Conservation (phyloP, 2,797 vertebrate species). For the Acanthurus leucopareius region DNA sequence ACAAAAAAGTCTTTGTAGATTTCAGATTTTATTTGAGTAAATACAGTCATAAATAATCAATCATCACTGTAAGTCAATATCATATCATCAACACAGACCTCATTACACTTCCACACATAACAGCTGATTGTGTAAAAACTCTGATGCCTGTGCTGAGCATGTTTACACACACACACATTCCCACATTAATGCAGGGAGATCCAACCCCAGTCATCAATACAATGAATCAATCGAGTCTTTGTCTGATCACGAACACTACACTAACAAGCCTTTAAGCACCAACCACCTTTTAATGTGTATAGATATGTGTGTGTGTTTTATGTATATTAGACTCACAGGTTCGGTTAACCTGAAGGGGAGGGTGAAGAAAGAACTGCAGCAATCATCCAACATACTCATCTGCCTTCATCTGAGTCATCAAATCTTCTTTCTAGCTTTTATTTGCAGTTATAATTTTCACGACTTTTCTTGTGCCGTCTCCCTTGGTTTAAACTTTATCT, state of each 20-base stretch:
- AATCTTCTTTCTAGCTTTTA: not conserved
- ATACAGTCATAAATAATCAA: not conserved
- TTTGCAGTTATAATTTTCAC: not conserved
- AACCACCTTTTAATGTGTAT: not conserved
- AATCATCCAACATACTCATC: not conserved
- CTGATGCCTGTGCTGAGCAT: not conserved
- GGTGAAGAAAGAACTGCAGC: not conserved
- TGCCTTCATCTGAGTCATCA: not conserved
- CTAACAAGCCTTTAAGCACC: not conserved
- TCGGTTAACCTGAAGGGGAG: not conserved
- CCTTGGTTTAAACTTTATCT: not conserved
- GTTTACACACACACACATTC: not conserved
- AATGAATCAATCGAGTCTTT: not conserved
- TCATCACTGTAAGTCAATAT: not conserved
- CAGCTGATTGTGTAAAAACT: not conserved
- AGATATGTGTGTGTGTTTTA: too few relatives aligned
- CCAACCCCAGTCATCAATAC: slow-evolving; percentile 7
- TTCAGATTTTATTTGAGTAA: too few relatives aligned
- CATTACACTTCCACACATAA: not conserved
- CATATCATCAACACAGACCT: not conserved
- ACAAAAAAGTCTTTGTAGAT: too few relatives aligned
- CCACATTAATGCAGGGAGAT: not conserved
- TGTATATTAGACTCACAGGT: not conserved
- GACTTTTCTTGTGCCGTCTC: too few relatives aligned
- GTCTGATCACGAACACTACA: not conserved